Base-by-base conservation (phyloP, 1,140 invertebrate species). In the Sycophaga agraensis region DNA sequence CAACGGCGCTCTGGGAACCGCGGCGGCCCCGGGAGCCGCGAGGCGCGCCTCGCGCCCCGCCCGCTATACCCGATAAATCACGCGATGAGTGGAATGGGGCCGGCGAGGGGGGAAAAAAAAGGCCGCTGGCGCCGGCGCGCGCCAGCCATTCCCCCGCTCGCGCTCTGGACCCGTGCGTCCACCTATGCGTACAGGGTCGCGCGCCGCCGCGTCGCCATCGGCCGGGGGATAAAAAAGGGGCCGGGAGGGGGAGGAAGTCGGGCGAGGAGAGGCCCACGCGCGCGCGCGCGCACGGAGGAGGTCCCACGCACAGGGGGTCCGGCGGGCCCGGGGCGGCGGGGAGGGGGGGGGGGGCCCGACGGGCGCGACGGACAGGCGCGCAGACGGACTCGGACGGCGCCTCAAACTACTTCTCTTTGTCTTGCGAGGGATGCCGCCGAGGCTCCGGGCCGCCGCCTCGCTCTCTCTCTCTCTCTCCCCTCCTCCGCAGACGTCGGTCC, bases 361-460 rank as follows among this genome's bases (percentile, higher is more conserved):
- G 26, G 53, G 22, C 40, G 37, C 22, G 53, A 31, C 39, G 39
- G 39, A 22, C 39, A 31, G 53, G 19, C 26, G 14, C 19, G 17
- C 46, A 49, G 46, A 49, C 46, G 34, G 46, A 49, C 46, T 49
- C 43, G 34, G 55, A 55, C 63, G 66, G 68, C 66, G 66, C 66
- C 68, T 67, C 28, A 63, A 62, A 69, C 68, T 69, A 67, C 66
- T 69, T 69, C 60, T 67, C 68, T 69, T 67, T 66, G 68, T 69
- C 68, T 69, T 67, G 59, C 40, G 55, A n/a, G 22, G 34, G 53
- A 35, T 8, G 55, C 39, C 46, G 55, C 64, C 68, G 64, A 60
- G 60, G 56, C 60, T 63, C 59, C 21, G 50, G 45, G 31, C 43
- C 50, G 26, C 24, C 49, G 45, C 26, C 43, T 40, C 43, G 43